Conservation (phyloP, 1,140 invertebrate genomes). For the Drosophila littoralis region DNA sequence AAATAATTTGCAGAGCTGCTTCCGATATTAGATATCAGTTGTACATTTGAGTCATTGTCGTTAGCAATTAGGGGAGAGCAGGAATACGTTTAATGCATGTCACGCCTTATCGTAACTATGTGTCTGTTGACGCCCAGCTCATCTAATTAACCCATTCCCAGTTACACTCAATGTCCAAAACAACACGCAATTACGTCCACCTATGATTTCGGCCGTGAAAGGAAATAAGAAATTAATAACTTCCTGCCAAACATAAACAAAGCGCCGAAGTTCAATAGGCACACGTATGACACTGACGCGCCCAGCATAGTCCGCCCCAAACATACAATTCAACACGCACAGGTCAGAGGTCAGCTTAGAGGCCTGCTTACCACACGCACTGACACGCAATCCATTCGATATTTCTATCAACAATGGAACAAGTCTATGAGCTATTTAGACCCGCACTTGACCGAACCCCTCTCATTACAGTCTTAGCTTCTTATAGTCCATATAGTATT, state of each 20-base stretch:
- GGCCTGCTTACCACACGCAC: background rate
- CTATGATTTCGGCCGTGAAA: slow-evolving; percentile 23
- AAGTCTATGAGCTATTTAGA: background rate
- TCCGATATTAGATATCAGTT: background rate
- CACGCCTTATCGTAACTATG: background rate
- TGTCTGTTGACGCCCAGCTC: slow-evolving; percentile 20
- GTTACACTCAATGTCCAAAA: slow-evolving; percentile 36
- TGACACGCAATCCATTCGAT: slow-evolving; percentile 24
- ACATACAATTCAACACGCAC: slow-evolving; percentile 50
- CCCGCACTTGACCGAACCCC: too few relatives aligned
- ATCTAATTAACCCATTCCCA: slow-evolving; percentile 52
- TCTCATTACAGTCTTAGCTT: background rate
- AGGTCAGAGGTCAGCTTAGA: slow-evolving; percentile 19
- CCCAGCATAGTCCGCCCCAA: slow-evolving; percentile 34
- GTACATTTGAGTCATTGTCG: too few relatives aligned
- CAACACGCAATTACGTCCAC: slow-evolving; percentile 29
- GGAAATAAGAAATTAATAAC: slow-evolving; percentile 76
- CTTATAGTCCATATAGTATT: background rate
- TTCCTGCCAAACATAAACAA: slow-evolving; percentile 68
- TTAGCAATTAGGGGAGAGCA: too few relatives aligned
- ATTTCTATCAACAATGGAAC: slow-evolving; percentile 4
- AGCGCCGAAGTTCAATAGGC: slow-evolving; percentile 65
- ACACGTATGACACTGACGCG: slow-evolving; percentile 38
- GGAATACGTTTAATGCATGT: background rate
- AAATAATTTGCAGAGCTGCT: background rate